Percentiles rank a stretch among this genome's conserved stretches.
Evolutionary conservation across 2,113 vertebrate species (phyloP).

Genomic region (Epinephelus cyanopodus): DNA sequence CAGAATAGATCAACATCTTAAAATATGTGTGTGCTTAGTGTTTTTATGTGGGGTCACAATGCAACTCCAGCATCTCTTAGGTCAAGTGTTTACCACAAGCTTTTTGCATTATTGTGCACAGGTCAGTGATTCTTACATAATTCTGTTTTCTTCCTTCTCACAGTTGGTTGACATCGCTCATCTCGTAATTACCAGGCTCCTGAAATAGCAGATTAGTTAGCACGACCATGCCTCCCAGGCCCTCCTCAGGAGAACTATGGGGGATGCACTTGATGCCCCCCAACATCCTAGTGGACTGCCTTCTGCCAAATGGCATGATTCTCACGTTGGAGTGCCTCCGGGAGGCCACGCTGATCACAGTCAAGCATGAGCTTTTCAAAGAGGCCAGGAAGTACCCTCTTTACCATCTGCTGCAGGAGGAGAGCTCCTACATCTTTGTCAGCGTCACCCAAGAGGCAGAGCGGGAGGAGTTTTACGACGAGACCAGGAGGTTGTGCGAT

Average conservation of each 20-base stretch:
- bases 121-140: conserved; percentile 46
- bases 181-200: conserved; percentile 67
- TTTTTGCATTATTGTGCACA: conserved; percentile 22
- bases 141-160: conserved; percentile 44
- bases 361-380: conserved; percentile 98
- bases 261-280: conserved; percentile 99
- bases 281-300: conserved; percentile 95
- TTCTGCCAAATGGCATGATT: conserved; percentile 98
- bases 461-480: conserved; percentile 98
- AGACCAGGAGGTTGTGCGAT: conserved; percentile 96
- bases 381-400: conserved; percentile 97
- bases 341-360: conserved; percentile 96
- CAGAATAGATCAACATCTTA: too few relatives aligned
- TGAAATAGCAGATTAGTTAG: conserved; percentile 61
- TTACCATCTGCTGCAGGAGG: conserved; percentile 96
- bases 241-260: conserved; percentile 98
- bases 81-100: conserved; percentile 6
- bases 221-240: conserved; percentile 93
- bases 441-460: conserved; percentile 99
- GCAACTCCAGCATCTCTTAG: background rate
- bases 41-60: background rate
- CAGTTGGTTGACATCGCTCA: conserved; percentile 66
- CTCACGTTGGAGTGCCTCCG: conserved; percentile 98
- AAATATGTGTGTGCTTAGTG: background rate
- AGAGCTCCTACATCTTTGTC: conserved; percentile 99